Percentiles rank a stretch among this genome's conserved stretches.
These are phyloP conservation scores for Rhinatrema bivittatum DNA, from an alignment of 2,797 vertebrate species.

Conservation along the genomic window DNA sequence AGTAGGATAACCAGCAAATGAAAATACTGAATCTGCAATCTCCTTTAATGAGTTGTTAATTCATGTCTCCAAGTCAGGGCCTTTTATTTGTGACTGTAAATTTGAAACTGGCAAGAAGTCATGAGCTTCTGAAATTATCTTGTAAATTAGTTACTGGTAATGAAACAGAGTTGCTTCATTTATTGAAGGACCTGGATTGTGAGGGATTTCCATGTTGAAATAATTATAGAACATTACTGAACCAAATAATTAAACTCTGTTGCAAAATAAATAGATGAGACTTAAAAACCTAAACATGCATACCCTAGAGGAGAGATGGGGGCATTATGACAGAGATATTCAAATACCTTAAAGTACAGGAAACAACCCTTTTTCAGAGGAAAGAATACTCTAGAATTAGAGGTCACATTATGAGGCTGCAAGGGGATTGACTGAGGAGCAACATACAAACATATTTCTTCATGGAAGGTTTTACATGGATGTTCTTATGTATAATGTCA, in stretches of 20 bases:
- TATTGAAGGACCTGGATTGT: slow-evolving; percentile 42
- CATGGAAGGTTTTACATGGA: too few relatives aligned
- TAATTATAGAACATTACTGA: slow-evolving; percentile 60
- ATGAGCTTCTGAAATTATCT: slow-evolving; percentile 54
- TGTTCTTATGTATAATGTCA: too few relatives aligned
- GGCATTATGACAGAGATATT: too few relatives aligned
- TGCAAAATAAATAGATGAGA: slow-evolving; percentile 25
- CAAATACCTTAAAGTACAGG: too few relatives aligned
- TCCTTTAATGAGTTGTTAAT: slow-evolving; percentile 53
- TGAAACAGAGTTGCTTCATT: slow-evolving; percentile 57
- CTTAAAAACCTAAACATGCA: not conserved
- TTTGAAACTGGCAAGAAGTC: slow-evolving; percentile 49
- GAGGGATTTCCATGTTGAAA: slow-evolving; percentile 47
- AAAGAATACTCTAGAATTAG: too few relatives aligned
- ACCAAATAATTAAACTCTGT: slow-evolving; percentile 62
- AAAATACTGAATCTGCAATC: slow-evolving; percentile 5
- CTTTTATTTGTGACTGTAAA: slow-evolving; percentile 59
- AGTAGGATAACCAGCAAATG: not conserved
- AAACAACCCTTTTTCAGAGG: too few relatives aligned
- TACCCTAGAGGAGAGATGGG: too few relatives aligned
- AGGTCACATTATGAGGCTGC: too few relatives aligned
- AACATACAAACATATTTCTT: too few relatives aligned
- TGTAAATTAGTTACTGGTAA: slow-evolving; percentile 59
- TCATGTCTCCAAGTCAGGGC: slow-evolving; percentile 33
- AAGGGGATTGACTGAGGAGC: too few relatives aligned